Evolutionary conservation across 2,888 invertebrate genomes (phyloP).

Genomic region (Erpobdella octoculata): DNA sequence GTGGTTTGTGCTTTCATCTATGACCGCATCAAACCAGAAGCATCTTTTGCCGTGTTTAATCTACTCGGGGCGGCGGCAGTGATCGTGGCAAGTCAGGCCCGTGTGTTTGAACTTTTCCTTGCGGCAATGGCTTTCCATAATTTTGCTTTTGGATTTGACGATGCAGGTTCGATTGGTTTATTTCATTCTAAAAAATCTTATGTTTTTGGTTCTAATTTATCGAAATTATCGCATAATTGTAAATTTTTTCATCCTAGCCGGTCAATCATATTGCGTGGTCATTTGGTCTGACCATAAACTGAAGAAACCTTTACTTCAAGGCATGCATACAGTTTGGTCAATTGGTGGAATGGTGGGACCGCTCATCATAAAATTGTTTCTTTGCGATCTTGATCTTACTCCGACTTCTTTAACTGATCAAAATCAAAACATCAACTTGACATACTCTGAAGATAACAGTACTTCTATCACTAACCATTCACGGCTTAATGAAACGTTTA

Average conservation of each 20-base stretch:
- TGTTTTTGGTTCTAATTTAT: neutral
- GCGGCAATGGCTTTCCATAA: conserved; percentile 23
- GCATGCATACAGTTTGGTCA: conserved; percentile 31
- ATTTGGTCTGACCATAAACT: conserved; percentile 27
- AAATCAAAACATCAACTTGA: neutral
- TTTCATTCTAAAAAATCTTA: no score
- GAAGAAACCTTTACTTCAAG: conserved; percentile 29
- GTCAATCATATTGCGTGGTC: conserved; percentile 31
- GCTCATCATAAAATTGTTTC: conserved; percentile 31
- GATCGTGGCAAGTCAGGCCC: conserved; percentile 5
- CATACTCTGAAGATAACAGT: neutral
- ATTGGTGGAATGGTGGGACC: conserved; percentile 32
- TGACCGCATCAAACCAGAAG: conserved; percentile 25
- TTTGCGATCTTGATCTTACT: conserved; percentile 23
- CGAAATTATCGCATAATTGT: no score
- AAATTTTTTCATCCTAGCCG: conserved; percentile 23
- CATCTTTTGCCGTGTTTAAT: conserved; percentile 11
- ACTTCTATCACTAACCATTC: neutral
- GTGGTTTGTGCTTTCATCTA: conserved; percentile 32
- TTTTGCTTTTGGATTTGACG: conserved; percentile 25
- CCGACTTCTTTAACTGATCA: neutral
- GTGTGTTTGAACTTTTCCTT: conserved; percentile 13
- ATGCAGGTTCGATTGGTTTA: conserved; percentile 23
- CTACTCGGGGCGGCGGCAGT: neutral
- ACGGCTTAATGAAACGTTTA: no score